These are phyloP conservation scores for Procavia capensis DNA, from an alignment of 2,113 vertebrate genomes.

Conservation along the genomic window DNA sequence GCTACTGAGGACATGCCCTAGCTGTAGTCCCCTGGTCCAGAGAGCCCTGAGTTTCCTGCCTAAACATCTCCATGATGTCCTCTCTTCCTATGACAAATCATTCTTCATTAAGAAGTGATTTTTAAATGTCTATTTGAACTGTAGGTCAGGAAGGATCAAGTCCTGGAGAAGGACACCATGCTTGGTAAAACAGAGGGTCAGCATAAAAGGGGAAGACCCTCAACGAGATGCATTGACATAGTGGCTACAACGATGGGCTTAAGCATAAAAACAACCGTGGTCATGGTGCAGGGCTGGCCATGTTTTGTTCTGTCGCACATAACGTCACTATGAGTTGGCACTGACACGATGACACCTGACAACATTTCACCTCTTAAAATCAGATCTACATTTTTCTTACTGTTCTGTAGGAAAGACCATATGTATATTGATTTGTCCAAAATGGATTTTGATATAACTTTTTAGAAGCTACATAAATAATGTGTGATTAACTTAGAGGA, in stretches of 20 bases:
- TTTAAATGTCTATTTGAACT: slow-evolving; percentile 19
- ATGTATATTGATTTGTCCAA: background rate
- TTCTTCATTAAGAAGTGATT: slow-evolving; percentile 12
- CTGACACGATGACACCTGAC: too few relatives aligned
- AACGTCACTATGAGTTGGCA: too few relatives aligned
- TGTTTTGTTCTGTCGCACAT: too few relatives aligned
- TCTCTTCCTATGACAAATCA: background rate
- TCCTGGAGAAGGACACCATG: too few relatives aligned
- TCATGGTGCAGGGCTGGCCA: too few relatives aligned
- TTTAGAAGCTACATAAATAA: background rate
- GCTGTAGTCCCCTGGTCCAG: background rate
- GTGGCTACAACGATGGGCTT: too few relatives aligned
- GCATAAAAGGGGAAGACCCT: too few relatives aligned
- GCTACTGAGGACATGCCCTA: background rate
- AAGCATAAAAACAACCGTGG: too few relatives aligned
- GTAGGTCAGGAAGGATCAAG: too few relatives aligned
- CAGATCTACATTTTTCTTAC: background rate
- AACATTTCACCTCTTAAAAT: slow-evolving; percentile 52
- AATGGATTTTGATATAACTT: slow-evolving; percentile 43
- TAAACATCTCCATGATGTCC: background rate
- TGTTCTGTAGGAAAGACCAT: background rate
- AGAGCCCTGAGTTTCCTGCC: background rate
- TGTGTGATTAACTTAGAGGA: background rate
- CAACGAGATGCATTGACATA: too few relatives aligned
- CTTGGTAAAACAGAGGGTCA: too few relatives aligned